Evolutionary conservation across 1,140 invertebrate species (phyloP), one percentile per base, ranked within the genome.

Genomic region (Cardiocondyla obscurior): DNA sequence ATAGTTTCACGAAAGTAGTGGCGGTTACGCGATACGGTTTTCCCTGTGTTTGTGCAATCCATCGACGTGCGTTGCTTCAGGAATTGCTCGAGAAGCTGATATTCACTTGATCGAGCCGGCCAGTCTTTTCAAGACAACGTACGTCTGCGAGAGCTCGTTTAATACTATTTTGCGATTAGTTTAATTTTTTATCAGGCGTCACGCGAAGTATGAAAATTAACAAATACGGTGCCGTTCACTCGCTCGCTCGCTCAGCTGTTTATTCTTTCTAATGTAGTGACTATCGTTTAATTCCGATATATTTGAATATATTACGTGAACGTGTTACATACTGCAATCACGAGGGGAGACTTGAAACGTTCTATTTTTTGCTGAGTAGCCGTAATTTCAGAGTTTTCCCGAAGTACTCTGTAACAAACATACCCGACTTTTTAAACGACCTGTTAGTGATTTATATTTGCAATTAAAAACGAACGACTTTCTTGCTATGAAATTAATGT

Each of bases 161-260:
- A 83, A 85, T 73, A 65, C 82, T 64, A 72, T 85, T 85, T n/a
- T 51, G 33, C 70, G 67, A 51, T 81, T 85, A 58, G 81, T 36
- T 87, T 87, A 51, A 87, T 87, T 85, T 87, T 85, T 85, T 74
- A 81, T 73, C 83, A 69, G 19, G 19, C 79, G 79, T 82, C 73
- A 85, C 79, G 85, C 39, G 49, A 76, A 67, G 70, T 67, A 85
- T 87, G 83, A 81, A 81, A 79, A 85, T 81, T 74, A 73, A 79
- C 81, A 55, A 85, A 69, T 72, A 36, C 33, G 28, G 44, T 7
- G 49, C 53, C 83, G 57, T 12, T 74, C 22, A 12, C 36, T 51
- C 49, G 36, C 19, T 53, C 53, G 39, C 19, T 73, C 2, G 28
- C 12, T 55, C 22, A 1, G n/a, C 44, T 55, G 14, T 33, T 60